These are phyloP conservation scores for Euborellia annulipes DNA, from an alignment of 1,140 invertebrate species.

Conservation along the genomic window DNA sequence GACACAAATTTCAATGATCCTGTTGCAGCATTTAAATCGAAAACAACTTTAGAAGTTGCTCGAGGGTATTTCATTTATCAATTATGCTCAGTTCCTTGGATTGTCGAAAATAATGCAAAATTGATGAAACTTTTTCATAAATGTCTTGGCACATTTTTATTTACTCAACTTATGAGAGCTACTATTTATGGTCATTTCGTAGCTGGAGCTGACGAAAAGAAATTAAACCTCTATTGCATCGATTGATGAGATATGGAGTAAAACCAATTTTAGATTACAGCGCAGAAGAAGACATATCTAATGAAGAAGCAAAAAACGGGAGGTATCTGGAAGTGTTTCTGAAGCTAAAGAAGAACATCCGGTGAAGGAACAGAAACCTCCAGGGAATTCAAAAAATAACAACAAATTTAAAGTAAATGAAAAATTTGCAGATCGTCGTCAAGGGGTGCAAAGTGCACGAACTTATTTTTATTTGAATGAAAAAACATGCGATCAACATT, in stretches of 20 bases:
- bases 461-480: conserved; percentile 99
- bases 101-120: too few relatives aligned
- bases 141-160: conserved; percentile 70
- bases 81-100: too few relatives aligned
- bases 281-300: conserved; percentile 90
- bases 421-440: conserved; percentile 85
- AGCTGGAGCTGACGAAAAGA: conserved; percentile 80
- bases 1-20: too few relatives aligned
- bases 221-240: conserved; percentile 67
- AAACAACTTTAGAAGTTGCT: too few relatives aligned
- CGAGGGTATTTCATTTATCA: too few relatives aligned
- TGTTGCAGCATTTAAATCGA: too few relatives aligned
- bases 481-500: conserved; percentile 92
- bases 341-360: conserved; percentile 12
- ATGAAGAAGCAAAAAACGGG: conserved; percentile 77
- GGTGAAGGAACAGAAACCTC: conserved; percentile 10
- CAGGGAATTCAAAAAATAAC: conserved; percentile 45
- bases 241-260: conserved; percentile 84
- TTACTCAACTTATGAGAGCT: conserved; percentile 75
- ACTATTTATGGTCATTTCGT: conserved; percentile 99
- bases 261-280: conserved; percentile 98
- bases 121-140: conserved; percentile 68
- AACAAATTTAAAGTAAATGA: conserved; percentile 83
- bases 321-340: conserved; percentile 37
- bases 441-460: conserved; percentile 81